phyloP scores from a whole-genome alignment of 2,888 invertebrate species.

The Coelogynopora nodosa region DNA sequence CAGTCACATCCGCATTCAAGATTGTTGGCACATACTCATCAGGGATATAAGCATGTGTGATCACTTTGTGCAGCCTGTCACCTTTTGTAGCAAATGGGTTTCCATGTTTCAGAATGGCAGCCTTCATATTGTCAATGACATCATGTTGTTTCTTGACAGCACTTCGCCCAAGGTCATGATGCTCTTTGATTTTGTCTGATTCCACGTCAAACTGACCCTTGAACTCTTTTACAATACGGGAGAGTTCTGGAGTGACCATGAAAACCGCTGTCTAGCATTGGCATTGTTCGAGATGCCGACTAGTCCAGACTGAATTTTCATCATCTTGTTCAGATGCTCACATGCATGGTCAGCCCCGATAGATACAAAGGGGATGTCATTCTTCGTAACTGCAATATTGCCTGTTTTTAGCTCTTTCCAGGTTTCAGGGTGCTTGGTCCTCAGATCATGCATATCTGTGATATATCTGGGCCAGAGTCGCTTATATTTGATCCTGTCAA shows the following conservation, averaged over 20 bases:
- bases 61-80: constrained; percentile 46
- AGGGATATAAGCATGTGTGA: constrained; percentile 43
- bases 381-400: constrained; percentile 32
- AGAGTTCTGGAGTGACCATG: constrained; percentile 31
- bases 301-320: constrained; percentile 28
- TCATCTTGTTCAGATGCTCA: constrained; percentile 46
- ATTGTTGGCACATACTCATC: constrained; percentile 47
- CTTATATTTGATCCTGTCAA: constrained; percentile 46
- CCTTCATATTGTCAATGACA: constrained; percentile 44
- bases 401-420: constrained; percentile 33
- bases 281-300: constrained; percentile 25
- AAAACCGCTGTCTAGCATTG: constrained; percentile 29
- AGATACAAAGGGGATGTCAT: constrained; percentile 29
- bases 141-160: constrained; percentile 45
- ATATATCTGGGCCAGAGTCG: constrained; percentile 40
- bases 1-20: constrained; percentile 46
- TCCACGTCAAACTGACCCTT: constrained; percentile 31
- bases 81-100: constrained; percentile 47
- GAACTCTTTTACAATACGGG: constrained; percentile 29
- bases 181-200: constrained; percentile 24
- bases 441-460: constrained; percentile 44
- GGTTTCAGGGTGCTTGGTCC: constrained; percentile 33
- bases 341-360: constrained; percentile 47
- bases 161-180: constrained; percentile 32
- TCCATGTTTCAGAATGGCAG: constrained; percentile 44